phyloP scores from a whole-genome alignment of 2,888 invertebrate species.

The Neuroscelio doddi region DNA sequence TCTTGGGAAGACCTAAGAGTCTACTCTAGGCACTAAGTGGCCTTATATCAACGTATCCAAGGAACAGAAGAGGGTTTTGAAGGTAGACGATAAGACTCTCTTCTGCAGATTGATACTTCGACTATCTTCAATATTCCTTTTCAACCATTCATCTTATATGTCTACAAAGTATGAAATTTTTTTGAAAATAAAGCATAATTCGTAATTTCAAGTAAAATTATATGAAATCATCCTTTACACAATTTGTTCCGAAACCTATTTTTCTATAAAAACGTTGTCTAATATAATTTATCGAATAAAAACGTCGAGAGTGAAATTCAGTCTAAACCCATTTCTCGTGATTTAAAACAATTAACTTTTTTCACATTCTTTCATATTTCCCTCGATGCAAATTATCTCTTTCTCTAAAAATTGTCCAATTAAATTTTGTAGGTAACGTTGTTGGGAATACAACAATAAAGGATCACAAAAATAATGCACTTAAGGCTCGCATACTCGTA shows the following conservation, averaged over 20 bases:
- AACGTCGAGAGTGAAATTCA: background rate
- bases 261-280: background rate
- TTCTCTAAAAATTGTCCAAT: background rate
- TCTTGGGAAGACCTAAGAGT: too few relatives aligned
- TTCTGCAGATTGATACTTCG: background rate
- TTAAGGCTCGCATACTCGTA: constrained; percentile 41
- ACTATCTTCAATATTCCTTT: background rate
- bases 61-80: constrained; percentile 9
- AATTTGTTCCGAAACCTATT: too few relatives aligned
- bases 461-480: constrained; percentile 45
- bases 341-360: background rate
- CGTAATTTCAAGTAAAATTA: too few relatives aligned
- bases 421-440: constrained; percentile 21
- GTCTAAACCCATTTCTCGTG: background rate
- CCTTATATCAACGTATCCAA: constrained; percentile 14
- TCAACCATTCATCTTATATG: too few relatives aligned
- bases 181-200: too few relatives aligned
- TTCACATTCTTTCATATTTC: background rate
- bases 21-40: constrained; percentile 23
- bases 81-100: constrained; percentile 8
- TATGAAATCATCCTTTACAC: too few relatives aligned
- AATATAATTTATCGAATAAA: background rate
- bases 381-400: background rate
- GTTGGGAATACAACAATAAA: constrained; percentile 36
- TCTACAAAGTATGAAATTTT: too few relatives aligned